Evolutionary conservation across 2,888 invertebrate genomes (phyloP).

Genomic region (Nasonovia ribisnigri): DNA sequence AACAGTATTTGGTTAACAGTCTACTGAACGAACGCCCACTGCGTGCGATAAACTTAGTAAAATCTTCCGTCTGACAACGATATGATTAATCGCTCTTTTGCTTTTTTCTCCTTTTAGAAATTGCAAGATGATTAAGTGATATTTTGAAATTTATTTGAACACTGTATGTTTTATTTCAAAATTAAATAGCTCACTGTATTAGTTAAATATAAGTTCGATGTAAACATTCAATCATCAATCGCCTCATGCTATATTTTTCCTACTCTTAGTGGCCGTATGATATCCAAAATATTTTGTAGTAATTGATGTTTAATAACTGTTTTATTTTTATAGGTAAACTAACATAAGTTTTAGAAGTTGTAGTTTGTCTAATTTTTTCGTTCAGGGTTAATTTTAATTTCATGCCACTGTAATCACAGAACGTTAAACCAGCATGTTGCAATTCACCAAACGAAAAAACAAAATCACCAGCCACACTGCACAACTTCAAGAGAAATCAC

Average conservation of each 20-base stretch:
- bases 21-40: conserved; percentile 28
- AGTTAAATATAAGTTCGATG: conserved; percentile 26
- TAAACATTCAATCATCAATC: conserved; percentile 41
- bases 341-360: not conserved
- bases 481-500: not conserved
- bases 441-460: not conserved
- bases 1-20: conserved; percentile 32
- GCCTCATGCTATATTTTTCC: not conserved
- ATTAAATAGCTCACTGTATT: conserved; percentile 38
- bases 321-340: not conserved
- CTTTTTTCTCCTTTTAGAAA: conserved; percentile 12
- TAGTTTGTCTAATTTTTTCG: not conserved
- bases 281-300: no score
- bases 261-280: not conserved
- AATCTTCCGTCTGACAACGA: conserved; percentile 49
- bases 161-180: conserved; percentile 22
- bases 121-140: conserved; percentile 52
- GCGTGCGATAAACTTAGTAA: conserved; percentile 53
- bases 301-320: not conserved
- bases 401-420: not conserved
- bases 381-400: not conserved
- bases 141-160: conserved; percentile 44
- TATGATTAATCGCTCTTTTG: conserved; percentile 55
- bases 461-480: not conserved
- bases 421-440: not conserved